Conservation (phyloP, 2,797 vertebrate genomes). For the Smutsia temminckii region DNA sequence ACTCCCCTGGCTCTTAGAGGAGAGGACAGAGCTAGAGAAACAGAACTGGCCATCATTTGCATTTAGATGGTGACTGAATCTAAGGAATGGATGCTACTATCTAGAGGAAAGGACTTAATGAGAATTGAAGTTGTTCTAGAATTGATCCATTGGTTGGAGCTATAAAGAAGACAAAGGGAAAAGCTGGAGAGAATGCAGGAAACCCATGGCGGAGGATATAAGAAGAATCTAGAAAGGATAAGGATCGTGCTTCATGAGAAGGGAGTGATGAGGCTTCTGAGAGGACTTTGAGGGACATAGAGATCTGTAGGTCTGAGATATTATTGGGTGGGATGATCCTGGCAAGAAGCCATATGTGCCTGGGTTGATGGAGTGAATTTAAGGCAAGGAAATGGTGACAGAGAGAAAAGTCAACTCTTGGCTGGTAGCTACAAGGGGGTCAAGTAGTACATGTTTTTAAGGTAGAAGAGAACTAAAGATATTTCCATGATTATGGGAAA, state of each 20-base stretch:
- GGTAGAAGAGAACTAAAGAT: not conserved
- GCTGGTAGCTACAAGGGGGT: not conserved
- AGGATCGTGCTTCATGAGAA: not conserved
- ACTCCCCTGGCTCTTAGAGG: not conserved
- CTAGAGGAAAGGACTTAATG: not conserved
- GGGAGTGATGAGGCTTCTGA: not conserved
- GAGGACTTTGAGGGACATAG: not conserved
- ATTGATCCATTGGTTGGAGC: not conserved
- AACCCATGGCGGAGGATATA: not conserved
- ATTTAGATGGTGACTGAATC: not conserved
- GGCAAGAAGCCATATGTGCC: not conserved
- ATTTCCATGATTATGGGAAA: not conserved
- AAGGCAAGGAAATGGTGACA: not conserved
- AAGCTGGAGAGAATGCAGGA: not conserved
- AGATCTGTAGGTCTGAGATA: not conserved
- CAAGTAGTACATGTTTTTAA: not conserved
- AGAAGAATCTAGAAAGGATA: not conserved
- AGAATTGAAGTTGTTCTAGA: not conserved
- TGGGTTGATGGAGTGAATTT: not conserved
- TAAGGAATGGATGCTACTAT: not conserved
- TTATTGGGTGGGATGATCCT: not conserved
- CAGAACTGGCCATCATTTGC: not conserved
- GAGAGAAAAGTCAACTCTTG: not conserved
- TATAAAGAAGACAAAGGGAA: not conserved
- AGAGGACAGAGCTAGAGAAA: not conserved